phyloP scores from a whole-genome alignment of 2,797 vertebrate species.

The Cirrhinus molitorella region DNA sequence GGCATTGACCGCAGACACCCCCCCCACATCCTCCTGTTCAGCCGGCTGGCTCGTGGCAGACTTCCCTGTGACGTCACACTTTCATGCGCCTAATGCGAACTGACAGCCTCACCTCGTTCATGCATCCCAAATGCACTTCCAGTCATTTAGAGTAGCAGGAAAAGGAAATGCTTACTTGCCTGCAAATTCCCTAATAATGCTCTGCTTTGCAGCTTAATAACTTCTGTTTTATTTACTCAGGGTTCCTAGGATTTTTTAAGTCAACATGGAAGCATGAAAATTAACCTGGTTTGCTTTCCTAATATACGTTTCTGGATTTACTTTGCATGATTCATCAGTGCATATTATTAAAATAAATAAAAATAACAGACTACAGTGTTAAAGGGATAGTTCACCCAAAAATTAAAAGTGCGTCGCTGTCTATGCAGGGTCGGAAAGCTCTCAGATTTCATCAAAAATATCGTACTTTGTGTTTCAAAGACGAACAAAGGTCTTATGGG shows the following conservation, averaged over 20 bases:
- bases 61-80: conserved; percentile 54
- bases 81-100: conserved; percentile 64
- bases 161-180: conserved; percentile 26
- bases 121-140: conserved; percentile 48
- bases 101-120: conserved; percentile 60
- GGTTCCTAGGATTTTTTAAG: not conserved
- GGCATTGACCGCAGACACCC: conserved; percentile 66
- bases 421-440: no score
- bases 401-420: no score
- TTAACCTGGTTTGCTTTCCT: not conserved
- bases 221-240: not conserved
- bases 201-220: conserved; percentile 15
- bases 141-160: conserved; percentile 27
- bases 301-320: not conserved
- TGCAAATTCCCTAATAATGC: conserved; percentile 16
- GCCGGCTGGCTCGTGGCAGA: conserved; percentile 54
- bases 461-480: no score
- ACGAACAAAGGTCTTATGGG: no score
- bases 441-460: no score
- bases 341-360: not conserved
- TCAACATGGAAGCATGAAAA: not conserved
- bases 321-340: not conserved
- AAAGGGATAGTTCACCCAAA: no score
- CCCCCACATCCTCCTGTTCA: conserved; percentile 53
- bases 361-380: not conserved